Evolutionary conservation across 1,140 invertebrate genomes (phyloP).

Genomic region (Neodiprion virginianus): DNA sequence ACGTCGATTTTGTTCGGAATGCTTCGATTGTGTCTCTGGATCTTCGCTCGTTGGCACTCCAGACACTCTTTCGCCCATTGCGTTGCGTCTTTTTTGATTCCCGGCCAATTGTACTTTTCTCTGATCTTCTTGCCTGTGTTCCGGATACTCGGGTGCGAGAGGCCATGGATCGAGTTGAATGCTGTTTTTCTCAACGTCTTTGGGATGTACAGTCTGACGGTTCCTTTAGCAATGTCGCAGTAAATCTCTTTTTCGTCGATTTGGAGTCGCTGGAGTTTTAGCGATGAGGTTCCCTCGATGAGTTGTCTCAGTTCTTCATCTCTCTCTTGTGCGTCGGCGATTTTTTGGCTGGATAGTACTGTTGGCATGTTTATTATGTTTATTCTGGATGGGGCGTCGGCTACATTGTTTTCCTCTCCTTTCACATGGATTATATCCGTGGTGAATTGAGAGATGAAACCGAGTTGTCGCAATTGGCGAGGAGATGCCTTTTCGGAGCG

Average conservation of each 20-base stretch:
- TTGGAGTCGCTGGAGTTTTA: conserved; percentile 26
- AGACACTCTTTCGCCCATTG: conserved; percentile 30
- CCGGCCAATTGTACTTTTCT: neutral
- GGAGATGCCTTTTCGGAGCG: conserved; percentile 15
- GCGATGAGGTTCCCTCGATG: conserved; percentile 21
- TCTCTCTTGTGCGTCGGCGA: neutral
- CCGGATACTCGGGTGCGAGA: conserved; percentile 27
- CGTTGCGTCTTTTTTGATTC: conserved; percentile 18
- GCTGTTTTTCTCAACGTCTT: neutral
- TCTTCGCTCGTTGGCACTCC: conserved; percentile 30
- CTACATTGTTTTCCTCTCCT: conserved; percentile 31
- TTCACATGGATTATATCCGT: conserved; percentile 35
- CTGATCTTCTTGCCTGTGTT: conserved; percentile 15
- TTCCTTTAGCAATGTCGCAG: conserved; percentile 23
- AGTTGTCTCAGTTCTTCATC: too few relatives aligned
- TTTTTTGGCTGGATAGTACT: conserved; percentile 19
- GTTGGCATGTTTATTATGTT: conserved; percentile 23
- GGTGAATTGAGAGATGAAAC: conserved; percentile 23
- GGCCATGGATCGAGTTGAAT: conserved; percentile 15
- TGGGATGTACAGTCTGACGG: conserved; percentile 35
- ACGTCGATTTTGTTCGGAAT: conserved; percentile 18
- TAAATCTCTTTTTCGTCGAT: conserved; percentile 23
- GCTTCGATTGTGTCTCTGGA: conserved; percentile 20
- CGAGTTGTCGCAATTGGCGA: conserved; percentile 17
- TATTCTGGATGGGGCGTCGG: conserved; percentile 32